Percentiles rank a stretch among this genome's conserved stretches.
Evolutionary conservation across 2,888 invertebrate species (phyloP).

Genomic region (Panorpa germanica): DNA sequence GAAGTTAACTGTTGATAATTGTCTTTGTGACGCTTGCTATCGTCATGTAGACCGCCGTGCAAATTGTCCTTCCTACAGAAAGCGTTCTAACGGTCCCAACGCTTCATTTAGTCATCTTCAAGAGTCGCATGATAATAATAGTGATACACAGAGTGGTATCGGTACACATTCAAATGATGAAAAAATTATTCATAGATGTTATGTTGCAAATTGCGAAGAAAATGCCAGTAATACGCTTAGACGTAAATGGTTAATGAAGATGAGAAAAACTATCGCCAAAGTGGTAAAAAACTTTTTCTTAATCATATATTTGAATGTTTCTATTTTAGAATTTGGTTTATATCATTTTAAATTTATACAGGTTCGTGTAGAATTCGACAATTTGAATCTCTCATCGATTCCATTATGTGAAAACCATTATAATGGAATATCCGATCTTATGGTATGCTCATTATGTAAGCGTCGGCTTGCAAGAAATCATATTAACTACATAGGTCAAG

Average conservation of each 20-base stretch:
- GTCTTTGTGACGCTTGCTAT: constrained; percentile 75
- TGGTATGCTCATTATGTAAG: constrained; percentile 60
- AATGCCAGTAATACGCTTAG: constrained; percentile 43
- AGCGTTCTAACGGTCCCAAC: constrained; percentile 20
- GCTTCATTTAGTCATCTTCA: constrained; percentile 6
- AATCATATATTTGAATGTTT: constrained; percentile 3
- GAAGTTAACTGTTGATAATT: constrained; percentile 66
- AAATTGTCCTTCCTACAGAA: constrained; percentile 47
- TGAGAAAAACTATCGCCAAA: constrained; percentile 46
- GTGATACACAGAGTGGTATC: constrained; percentile 3
- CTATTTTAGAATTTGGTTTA: constrained; percentile 3
- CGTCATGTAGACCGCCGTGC: constrained; percentile 70
- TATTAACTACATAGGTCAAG: constrained; percentile 48
- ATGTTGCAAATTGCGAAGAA: constrained; percentile 40
- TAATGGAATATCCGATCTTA: constrained; percentile 46
- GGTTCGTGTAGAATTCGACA: constrained; percentile 37
- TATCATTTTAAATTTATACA: constrained; percentile 16
- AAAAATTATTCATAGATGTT: constrained; percentile 28
- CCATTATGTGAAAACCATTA: constrained; percentile 54
- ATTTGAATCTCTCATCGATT: constrained; percentile 46
- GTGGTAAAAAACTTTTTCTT: constrained; percentile 24
- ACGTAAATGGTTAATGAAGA: constrained; percentile 52
- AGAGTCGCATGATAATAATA: not conserved
- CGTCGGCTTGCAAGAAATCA: constrained; percentile 57
- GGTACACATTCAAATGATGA: not conserved